A percentile compares a stretch with the other conserved stretches of the same genome.
phyloP scores from a whole-genome alignment of 2,113 vertebrate genomes.

The Phodopus roborovskii region DNA sequence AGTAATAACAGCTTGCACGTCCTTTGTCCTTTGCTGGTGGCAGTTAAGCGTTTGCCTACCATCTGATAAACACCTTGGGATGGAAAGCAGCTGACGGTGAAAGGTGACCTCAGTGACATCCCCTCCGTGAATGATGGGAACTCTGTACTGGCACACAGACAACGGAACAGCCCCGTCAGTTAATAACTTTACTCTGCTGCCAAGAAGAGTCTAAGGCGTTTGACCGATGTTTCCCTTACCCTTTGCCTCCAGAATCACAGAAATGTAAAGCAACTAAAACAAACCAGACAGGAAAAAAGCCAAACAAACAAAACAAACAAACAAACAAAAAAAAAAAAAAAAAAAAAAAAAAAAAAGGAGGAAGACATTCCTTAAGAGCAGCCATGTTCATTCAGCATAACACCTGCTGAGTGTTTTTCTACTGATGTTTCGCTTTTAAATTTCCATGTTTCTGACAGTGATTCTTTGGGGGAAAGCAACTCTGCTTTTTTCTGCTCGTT shows the following conservation, averaged over 20 bases:
- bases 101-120: not conserved
- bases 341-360: too few species aligned
- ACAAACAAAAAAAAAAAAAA: too few species aligned
- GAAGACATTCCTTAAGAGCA: not conserved
- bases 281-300: not conserved
- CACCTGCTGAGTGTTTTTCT: not conserved
- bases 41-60: not conserved
- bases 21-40: constrained; percentile 3
- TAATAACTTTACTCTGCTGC: constrained; percentile 22
- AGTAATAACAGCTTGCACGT: not conserved
- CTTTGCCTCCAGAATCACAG: not conserved
- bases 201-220: not conserved
- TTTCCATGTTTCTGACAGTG: not conserved
- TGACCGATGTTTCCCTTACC: not conserved
- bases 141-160: not conserved
- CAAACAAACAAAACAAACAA: too few species aligned
- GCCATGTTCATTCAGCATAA: not conserved
- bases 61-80: constrained; percentile 30
- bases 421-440: constrained; percentile 2
- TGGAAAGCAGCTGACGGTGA: not conserved
- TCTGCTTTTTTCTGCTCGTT: not conserved
- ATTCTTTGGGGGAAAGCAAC: constrained; percentile 15
- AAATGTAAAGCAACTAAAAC: not conserved
- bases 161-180: not conserved
- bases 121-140: not conserved